A percentile compares a stretch with the other conserved stretches of the same genome.
Conservation (phyloP, 2,888 invertebrate genomes). For the Eurytoma californica region DNA sequence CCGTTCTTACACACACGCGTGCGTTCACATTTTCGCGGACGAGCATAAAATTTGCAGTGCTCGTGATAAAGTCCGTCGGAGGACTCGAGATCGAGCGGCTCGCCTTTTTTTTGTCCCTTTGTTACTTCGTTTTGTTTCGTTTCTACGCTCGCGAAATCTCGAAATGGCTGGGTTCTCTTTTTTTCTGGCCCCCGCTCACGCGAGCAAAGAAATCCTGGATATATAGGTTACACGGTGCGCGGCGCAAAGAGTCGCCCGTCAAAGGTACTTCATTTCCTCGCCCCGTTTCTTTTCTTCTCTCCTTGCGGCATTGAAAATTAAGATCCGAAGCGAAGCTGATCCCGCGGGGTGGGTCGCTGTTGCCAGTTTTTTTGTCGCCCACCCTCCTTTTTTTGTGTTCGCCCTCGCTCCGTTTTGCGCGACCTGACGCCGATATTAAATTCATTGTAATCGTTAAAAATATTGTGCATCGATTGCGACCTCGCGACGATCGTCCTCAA, state of each 20-base stretch:
- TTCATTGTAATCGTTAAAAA: slow-evolving; percentile 3
- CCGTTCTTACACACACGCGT: no score
- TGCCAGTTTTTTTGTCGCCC: no score
- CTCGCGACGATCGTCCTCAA: slow-evolving; percentile 34
- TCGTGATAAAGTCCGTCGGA: no score
- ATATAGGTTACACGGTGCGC: not conserved
- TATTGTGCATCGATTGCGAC: slow-evolving; percentile 45
- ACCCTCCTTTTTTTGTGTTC: not conserved
- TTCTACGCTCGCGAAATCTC: no score
- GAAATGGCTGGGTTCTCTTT: not conserved
- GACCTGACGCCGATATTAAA: not conserved
- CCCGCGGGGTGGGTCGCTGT: no score
- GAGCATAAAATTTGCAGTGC: no score
- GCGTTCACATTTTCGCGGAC: no score
- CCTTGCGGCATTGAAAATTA: not conserved
- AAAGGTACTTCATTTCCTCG: not conserved
- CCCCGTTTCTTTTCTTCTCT: no score
- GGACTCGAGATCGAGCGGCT: no score
- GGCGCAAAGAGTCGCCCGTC: not conserved
- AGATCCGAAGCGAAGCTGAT: not conserved
- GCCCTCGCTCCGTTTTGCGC: not conserved
- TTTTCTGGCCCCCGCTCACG: not conserved
- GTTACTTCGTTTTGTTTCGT: no score
- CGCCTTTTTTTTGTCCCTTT: no score
- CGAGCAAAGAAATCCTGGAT: not conserved